Percentiles rank a stretch among this genome's conserved stretches.
These are phyloP conservation scores for Linyphia triangularis DNA, from an alignment of 2,888 invertebrate species.

Conservation along the genomic window DNA sequence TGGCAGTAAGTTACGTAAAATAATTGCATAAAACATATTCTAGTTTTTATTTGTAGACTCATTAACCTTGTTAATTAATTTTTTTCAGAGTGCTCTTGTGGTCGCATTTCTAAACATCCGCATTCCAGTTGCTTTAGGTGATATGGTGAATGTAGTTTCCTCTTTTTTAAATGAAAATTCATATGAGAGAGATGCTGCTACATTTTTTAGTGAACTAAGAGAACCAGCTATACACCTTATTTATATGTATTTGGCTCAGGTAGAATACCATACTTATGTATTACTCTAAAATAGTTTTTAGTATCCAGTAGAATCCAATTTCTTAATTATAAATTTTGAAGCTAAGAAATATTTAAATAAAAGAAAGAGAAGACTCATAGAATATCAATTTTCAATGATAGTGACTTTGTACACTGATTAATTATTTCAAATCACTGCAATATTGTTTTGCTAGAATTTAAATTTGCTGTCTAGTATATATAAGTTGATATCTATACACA, in stretches of 20 bases:
- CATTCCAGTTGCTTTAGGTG: conserved; percentile 91
- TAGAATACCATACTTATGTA: no score
- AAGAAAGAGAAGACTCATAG: no score
- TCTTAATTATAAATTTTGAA: no score
- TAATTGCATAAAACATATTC: neutral
- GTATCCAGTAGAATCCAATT: no score
- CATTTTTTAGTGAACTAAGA: conserved; percentile 84
- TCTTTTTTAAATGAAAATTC: conserved; percentile 81
- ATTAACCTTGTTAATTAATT: conserved; percentile 42
- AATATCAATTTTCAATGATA: no score
- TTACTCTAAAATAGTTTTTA: no score
- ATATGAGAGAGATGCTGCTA: conserved; percentile 81
- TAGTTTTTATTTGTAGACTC: neutral
- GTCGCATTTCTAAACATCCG: conserved; percentile 93
- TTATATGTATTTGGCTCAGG: conserved; percentile 87
- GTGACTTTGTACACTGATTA: no score
- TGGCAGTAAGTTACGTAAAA: neutral
- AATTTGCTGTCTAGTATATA: no score
- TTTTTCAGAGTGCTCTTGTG: conserved; percentile 89
- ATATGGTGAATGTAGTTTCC: conserved; percentile 88
- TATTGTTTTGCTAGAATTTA: no score
- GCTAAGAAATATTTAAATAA: no score
- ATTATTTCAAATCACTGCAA: no score
- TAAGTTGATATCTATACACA: no score
- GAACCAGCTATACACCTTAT: conserved; percentile 85